Conservation (phyloP, 2,113 vertebrate species). For the Brienomyrus brachyistius region DNA sequence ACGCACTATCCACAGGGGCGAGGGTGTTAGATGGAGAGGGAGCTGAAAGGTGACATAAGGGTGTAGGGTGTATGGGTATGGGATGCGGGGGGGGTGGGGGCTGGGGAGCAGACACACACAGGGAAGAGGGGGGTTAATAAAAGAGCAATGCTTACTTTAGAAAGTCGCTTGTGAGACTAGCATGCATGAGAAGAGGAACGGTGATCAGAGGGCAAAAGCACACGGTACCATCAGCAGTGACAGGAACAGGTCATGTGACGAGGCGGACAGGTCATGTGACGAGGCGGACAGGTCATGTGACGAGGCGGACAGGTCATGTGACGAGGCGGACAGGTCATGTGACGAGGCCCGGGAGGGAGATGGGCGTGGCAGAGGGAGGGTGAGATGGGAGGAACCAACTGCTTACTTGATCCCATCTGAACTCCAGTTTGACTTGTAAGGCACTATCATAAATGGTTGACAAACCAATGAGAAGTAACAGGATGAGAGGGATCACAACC, state of each 20-base stretch:
- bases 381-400: neutral
- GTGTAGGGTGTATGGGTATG: neutral
- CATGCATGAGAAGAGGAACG: conserved; percentile 66
- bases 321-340: neutral
- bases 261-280: neutral
- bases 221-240: conserved; percentile 12
- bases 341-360: neutral
- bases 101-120: neutral
- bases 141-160: conserved; percentile 80
- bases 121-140: neutral
- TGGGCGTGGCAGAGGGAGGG: neutral
- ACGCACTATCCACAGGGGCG: neutral
- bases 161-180: conserved; percentile 82
- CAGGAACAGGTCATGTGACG: conserved; percentile 23
- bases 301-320: neutral
- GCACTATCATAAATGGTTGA: neutral
- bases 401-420: neutral
- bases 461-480: neutral
- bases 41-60: neutral
- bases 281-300: neutral
- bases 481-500: neutral
- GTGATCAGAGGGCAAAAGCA: conserved; percentile 47
- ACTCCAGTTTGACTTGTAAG: neutral
- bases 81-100: too few relatives aligned
- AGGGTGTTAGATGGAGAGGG: neutral